Conservation (phyloP, 64 coral and sea anemone species). For the Montipora foliosa region DNA sequence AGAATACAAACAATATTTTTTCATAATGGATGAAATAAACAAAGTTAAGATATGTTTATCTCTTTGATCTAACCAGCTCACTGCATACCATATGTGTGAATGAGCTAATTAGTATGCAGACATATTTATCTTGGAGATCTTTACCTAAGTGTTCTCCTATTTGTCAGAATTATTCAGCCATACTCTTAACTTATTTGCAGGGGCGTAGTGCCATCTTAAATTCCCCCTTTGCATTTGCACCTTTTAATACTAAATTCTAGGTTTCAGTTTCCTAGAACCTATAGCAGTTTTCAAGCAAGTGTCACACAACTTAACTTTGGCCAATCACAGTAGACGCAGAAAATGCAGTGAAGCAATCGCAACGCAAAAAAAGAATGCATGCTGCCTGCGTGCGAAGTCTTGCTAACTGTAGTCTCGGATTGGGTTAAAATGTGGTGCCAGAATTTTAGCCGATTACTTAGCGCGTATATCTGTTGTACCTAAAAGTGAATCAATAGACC, state of each 20-base stretch:
- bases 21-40: conserved; percentile 61
- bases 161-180: background rate
- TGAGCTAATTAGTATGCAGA: background rate
- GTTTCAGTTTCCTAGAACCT: background rate
- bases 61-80: background rate
- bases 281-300: too few relatives aligned
- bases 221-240: background rate
- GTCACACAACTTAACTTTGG: too few relatives aligned
- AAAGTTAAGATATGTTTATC: conserved; percentile 40
- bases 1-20: conserved; percentile 95
- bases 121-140: conserved; percentile 6
- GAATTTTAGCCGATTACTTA: too few relatives aligned
- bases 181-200: background rate
- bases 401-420: too few relatives aligned
- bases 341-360: too few relatives aligned
- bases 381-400: too few relatives aligned
- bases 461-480: too few relatives aligned
- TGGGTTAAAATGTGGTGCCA: too few relatives aligned
- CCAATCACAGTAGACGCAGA: too few relatives aligned
- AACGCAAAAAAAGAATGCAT: too few relatives aligned
- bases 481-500: too few relatives aligned
- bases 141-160: background rate
- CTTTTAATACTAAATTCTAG: background rate
- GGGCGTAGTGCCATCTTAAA: conserved; percentile 13
- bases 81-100: background rate